Conservation (phyloP, 2,113 vertebrate genomes). For the Hemichromis elongatus region DNA sequence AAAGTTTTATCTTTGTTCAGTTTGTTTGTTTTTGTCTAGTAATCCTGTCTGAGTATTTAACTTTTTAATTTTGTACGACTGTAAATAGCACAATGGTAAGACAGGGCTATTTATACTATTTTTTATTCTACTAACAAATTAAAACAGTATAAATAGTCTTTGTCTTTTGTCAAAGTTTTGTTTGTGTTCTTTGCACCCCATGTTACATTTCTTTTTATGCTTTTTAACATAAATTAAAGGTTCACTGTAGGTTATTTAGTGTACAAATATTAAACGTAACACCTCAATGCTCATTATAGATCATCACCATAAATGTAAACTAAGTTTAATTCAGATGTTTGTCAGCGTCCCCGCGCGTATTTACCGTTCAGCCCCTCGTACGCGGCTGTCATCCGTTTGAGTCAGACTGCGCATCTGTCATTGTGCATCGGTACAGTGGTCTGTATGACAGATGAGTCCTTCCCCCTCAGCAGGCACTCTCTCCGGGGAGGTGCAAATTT, state of each 20-base stretch:
- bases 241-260: neutral
- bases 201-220: neutral
- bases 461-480: slow-evolving; percentile 40
- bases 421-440: slow-evolving; percentile 40
- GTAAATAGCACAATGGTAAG: neutral
- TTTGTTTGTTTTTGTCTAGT: neutral
- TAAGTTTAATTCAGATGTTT: neutral
- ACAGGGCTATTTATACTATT: neutral
- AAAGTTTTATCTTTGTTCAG: neutral
- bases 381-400: slow-evolving; percentile 47
- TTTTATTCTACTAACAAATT: neutral
- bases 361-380: slow-evolving; percentile 33
- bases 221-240: neutral
- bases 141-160: neutral
- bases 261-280: neutral
- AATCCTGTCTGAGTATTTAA: neutral
- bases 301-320: neutral
- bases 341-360: slow-evolving; percentile 21
- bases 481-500: slow-evolving; percentile 62
- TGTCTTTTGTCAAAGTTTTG: neutral
- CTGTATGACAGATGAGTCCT: slow-evolving; percentile 69
- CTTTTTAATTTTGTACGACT: neutral
- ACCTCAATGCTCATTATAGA: neutral
- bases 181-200: neutral
- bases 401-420: slow-evolving; percentile 64